A percentile compares a stretch with the other conserved stretches of the same genome.
Evolutionary conservation across 2,888 invertebrate species (phyloP).

Genomic region (Drosophila tripunctata): DNA sequence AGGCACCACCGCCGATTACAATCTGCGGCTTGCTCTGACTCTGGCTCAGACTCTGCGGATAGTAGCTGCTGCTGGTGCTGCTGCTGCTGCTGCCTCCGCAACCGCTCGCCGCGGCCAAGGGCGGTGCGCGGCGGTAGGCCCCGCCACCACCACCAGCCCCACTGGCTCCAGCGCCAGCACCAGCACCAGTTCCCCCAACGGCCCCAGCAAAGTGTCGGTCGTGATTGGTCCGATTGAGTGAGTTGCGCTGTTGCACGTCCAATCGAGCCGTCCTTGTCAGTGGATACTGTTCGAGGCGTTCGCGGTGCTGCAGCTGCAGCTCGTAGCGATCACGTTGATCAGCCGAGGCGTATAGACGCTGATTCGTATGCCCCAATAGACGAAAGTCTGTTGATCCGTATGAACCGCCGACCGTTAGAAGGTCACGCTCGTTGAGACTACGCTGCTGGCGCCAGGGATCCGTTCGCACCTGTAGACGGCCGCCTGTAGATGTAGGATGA

Average conservation of each 20-base stretch:
- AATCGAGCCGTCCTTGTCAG: slow-evolving; percentile 82
- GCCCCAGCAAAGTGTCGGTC: slow-evolving; percentile 81
- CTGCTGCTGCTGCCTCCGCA: slow-evolving; percentile 69
- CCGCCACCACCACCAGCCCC: slow-evolving; percentile 51
- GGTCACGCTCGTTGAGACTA: slow-evolving; percentile 82
- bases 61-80: slow-evolving; percentile 82
- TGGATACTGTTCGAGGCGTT: slow-evolving; percentile 81
- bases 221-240: slow-evolving; percentile 85
- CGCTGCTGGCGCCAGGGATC: slow-evolving; percentile 83
- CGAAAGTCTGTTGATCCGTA: slow-evolving; percentile 75
- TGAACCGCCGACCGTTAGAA: slow-evolving; percentile 73
- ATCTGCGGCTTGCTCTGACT: slow-evolving; percentile 82
- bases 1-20: slow-evolving; percentile 80
- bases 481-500: slow-evolving; percentile 75
- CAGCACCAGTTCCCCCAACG: slow-evolving; percentile 28
- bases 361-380: slow-evolving; percentile 76
- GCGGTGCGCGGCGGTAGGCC: slow-evolving; percentile 71
- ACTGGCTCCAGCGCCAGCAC: slow-evolving; percentile 23
- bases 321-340: slow-evolving; percentile 81
- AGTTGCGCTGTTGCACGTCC: slow-evolving; percentile 84
- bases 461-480: slow-evolving; percentile 77
- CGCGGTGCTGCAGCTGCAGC: slow-evolving; percentile 82
- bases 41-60: slow-evolving; percentile 63
- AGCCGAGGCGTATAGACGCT: slow-evolving; percentile 81
- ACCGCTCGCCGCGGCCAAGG: slow-evolving; percentile 70